Conservation (phyloP, 2,888 invertebrate genomes). For the Poecilus cupreus region DNA sequence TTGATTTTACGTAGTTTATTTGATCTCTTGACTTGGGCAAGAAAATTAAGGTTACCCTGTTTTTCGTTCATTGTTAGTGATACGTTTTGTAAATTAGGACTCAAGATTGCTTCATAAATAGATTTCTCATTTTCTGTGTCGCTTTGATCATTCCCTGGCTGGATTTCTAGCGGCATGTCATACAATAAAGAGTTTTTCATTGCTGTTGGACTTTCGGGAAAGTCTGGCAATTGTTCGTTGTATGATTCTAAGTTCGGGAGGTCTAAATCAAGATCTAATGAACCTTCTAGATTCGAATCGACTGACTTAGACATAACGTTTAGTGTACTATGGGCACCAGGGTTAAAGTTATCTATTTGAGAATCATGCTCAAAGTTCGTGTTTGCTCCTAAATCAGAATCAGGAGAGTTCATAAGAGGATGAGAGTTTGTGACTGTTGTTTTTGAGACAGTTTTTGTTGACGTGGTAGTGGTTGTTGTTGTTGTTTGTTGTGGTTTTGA, state of each 20-base stretch:
- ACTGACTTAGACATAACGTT: constrained; percentile 33
- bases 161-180: constrained; percentile 76
- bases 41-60: constrained; percentile 72
- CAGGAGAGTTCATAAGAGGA: constrained; percentile 70
- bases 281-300: constrained; percentile 53
- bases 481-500: constrained; percentile 58
- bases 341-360: constrained; percentile 64
- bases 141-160: constrained; percentile 69
- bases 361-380: constrained; percentile 61
- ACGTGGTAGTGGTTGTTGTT: constrained; percentile 57
- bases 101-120: constrained; percentile 73
- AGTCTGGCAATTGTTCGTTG: constrained; percentile 72
- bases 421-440: constrained; percentile 70
- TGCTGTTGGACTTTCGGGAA: constrained; percentile 78
- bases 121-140: constrained; percentile 74
- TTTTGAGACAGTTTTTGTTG: constrained; percentile 61
- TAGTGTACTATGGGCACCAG: constrained; percentile 67
- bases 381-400: constrained; percentile 64
- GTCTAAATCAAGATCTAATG: constrained; percentile 65
- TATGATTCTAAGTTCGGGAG: constrained; percentile 61
- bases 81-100: constrained; percentile 74
- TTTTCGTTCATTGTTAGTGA: constrained; percentile 73
- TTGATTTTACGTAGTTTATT: constrained; percentile 71
- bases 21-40: constrained; percentile 70
- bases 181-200: constrained; percentile 75